phyloP scores from a whole-genome alignment of 2,888 invertebrate species.

The Ctena decussata region DNA sequence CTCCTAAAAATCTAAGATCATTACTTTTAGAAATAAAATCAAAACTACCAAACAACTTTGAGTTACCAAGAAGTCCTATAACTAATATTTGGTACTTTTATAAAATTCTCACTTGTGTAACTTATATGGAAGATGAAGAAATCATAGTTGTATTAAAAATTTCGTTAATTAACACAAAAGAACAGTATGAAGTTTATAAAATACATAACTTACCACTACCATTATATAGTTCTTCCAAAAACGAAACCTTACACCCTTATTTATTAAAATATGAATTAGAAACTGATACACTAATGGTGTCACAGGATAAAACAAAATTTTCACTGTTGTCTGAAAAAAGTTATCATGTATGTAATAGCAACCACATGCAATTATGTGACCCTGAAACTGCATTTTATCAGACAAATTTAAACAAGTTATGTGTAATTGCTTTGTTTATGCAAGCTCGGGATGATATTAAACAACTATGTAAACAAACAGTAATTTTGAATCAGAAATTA shows the following conservation, averaged over 20 bases:
- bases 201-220: no score
- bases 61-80: slow-evolving; percentile 23
- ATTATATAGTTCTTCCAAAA: no score
- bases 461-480: not conserved
- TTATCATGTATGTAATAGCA: not conserved
- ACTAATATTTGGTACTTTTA: slow-evolving; percentile 40
- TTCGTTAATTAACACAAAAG: slow-evolving; percentile 11
- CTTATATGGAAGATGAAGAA: slow-evolving; percentile 16
- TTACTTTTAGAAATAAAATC: slow-evolving; percentile 18
- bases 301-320: not conserved
- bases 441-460: not conserved
- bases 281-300: not conserved
- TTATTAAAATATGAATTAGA: slow-evolving; percentile 13
- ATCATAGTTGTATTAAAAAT: slow-evolving; percentile 17
- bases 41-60: slow-evolving; percentile 21
- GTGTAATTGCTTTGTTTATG: slow-evolving; percentile 18
- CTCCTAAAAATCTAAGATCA: slow-evolving; percentile 21
- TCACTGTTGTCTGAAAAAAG: not conserved
- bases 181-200: no score
- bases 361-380: not conserved
- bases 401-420: not conserved
- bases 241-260: no score
- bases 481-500: not conserved
- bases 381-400: not conserved
- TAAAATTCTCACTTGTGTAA: slow-evolving; percentile 15